phyloP scores from a whole-genome alignment of 1,140 invertebrate species.

The Thrips palmi region DNA sequence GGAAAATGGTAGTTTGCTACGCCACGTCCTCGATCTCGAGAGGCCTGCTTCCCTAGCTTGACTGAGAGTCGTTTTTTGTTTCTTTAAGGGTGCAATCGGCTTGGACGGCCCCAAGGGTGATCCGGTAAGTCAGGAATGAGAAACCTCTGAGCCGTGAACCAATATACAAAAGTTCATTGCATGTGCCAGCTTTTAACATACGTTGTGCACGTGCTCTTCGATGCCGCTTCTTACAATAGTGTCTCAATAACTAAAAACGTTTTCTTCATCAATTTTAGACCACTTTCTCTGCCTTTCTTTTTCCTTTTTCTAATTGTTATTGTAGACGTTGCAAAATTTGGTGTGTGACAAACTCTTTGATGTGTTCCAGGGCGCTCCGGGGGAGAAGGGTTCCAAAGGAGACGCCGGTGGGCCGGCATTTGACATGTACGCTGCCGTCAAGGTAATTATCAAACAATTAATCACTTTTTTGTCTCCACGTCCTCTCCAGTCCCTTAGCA shows the following conservation, averaged over 20 bases:
- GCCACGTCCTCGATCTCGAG: not conserved
- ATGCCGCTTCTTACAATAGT: too few relatives aligned
- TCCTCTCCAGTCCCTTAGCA: too few relatives aligned
- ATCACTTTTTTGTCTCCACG: slow-evolving; percentile 4
- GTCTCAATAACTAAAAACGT: too few relatives aligned
- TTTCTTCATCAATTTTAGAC: slow-evolving; percentile 4
- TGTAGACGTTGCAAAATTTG: too few relatives aligned
- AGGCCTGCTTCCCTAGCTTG: not conserved
- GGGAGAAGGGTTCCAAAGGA: slow-evolving; percentile 75
- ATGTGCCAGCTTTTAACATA: too few relatives aligned
- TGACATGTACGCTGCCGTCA: slow-evolving; percentile 75
- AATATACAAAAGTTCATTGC: too few relatives aligned
- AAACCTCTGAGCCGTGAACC: too few relatives aligned
- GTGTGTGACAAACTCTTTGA: too few relatives aligned
- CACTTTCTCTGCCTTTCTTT: not conserved
- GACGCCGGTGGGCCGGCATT: slow-evolving; percentile 70
- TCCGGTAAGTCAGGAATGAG: slow-evolving; percentile 66
- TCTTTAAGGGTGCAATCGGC: slow-evolving; percentile 76
- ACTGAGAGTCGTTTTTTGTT: slow-evolving; percentile 18
- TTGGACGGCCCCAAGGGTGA: slow-evolving; percentile 87
- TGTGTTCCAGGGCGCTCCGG: slow-evolving; percentile 53
- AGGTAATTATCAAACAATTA: slow-evolving; percentile 35
- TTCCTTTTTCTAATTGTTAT: too few relatives aligned
- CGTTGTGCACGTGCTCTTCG: too few relatives aligned
- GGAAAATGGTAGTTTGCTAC: not conserved